Evolutionary conservation across 2,797 vertebrate genomes (phyloP).

Genomic region (Alosa sapidissima): DNA sequence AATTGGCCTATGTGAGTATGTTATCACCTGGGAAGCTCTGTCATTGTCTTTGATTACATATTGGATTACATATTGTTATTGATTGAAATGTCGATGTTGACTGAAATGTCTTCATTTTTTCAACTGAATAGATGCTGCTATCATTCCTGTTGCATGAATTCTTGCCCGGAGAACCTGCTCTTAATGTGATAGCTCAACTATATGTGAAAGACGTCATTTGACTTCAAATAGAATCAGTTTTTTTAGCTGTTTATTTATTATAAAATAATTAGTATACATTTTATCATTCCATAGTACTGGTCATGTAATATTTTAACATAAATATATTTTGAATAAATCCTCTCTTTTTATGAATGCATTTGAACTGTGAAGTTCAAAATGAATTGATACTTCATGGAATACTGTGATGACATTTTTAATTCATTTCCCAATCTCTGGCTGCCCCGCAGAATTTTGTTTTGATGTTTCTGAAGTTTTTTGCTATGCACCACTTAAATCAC

Average conservation of each 20-base stretch:
- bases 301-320: background rate
- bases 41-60: background rate
- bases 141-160: slow-evolving; percentile 67
- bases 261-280: background rate
- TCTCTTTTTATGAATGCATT: background rate
- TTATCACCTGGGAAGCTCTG: background rate
- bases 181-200: slow-evolving; percentile 46
- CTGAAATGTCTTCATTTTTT: slow-evolving; percentile 1
- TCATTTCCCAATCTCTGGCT: background rate
- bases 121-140: slow-evolving; percentile 65
- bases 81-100: background rate
- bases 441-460: background rate
- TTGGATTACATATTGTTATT: background rate
- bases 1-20: slow-evolving; percentile 73
- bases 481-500: background rate
- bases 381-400: background rate
- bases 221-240: background rate
- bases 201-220: slow-evolving; percentile 35
- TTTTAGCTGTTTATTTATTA: background rate
- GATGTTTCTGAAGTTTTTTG: background rate
- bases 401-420: background rate
- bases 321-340: background rate
- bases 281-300: background rate
- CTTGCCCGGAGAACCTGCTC: slow-evolving; percentile 62
- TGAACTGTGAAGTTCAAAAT: background rate